Percentiles rank a stretch among this genome's conserved stretches.
Conservation (phyloP, 2,888 invertebrate genomes). For the Caradrina clavipalpis region DNA sequence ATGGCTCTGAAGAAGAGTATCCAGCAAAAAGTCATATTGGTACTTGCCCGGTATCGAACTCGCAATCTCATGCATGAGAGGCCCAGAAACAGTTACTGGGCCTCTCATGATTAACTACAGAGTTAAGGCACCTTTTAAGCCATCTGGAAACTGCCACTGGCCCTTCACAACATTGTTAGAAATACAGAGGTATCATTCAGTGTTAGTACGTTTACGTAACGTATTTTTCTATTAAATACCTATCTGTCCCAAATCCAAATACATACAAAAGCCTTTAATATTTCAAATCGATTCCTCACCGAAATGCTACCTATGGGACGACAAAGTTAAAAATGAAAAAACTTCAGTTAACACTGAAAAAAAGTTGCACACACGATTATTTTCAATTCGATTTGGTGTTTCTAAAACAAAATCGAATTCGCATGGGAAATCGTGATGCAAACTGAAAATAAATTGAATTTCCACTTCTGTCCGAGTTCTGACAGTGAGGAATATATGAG, state of each 20-base stretch:
- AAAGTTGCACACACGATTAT: conserved; percentile 51
- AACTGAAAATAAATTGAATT: conserved; percentile 84
- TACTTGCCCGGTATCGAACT: too few species aligned
- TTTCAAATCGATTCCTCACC: conserved; percentile 2
- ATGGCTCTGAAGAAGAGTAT: too few species aligned
- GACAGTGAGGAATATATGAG: conserved; percentile 78
- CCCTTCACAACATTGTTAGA: too few species aligned
- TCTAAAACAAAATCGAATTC: conserved; percentile 76
- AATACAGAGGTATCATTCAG: too few species aligned
- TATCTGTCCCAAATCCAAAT: conserved; percentile 6
- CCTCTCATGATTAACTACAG: too few species aligned
- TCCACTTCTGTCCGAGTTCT: conserved; percentile 69
- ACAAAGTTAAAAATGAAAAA: conserved; percentile 64
- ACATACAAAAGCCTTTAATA: background rate
- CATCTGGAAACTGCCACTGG: too few species aligned
- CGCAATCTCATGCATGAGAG: too few species aligned
- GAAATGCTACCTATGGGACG: conserved; percentile 34
- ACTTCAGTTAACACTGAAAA: conserved; percentile 50
- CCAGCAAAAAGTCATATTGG: too few species aligned
- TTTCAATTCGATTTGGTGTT: conserved; percentile 67
- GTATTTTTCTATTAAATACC: background rate
- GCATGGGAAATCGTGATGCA: conserved; percentile 82
- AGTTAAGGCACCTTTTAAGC: too few species aligned
- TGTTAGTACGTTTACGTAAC: too few species aligned
- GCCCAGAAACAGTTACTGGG: too few species aligned